Evolutionary conservation across 2,888 invertebrate genomes (phyloP).

Genomic region (Ophion ellenae): DNA sequence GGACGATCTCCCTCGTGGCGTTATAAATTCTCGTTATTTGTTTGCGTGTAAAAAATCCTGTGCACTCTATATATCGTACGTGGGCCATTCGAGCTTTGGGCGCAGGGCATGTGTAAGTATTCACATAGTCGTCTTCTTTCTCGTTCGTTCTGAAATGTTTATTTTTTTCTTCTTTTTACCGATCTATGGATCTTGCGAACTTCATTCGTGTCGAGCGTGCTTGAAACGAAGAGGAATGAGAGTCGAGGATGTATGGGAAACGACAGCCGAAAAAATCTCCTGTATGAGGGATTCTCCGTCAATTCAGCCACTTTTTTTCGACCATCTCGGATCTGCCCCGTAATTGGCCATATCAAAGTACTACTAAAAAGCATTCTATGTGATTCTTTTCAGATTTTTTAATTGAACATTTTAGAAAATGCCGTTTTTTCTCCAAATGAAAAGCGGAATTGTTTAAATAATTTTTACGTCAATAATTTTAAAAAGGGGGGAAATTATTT

Average conservation of each 20-base stretch:
- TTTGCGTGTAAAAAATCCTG: conserved; percentile 84
- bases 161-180: neutral
- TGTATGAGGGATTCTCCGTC: too few species aligned
- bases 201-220: neutral
- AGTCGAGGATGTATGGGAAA: neutral
- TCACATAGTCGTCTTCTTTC: conserved; percentile 80
- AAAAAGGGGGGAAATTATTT: too few species aligned
- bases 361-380: too few species aligned
- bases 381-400: too few species aligned
- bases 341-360: too few species aligned
- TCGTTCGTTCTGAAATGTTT: conserved; percentile 73
- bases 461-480: too few species aligned
- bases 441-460: too few species aligned
- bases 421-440: too few species aligned
- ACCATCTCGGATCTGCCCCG: too few species aligned
- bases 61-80: conserved; percentile 83
- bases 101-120: conserved; percentile 82
- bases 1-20: conserved; percentile 76
- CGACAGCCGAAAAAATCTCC: too few species aligned
- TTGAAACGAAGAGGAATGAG: neutral
- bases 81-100: conserved; percentile 79
- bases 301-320: too few species aligned
- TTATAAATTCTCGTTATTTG: conserved; percentile 81
- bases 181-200: neutral
- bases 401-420: too few species aligned